Base-by-base conservation (phyloP, 2,797 vertebrate genomes). In the Borostomias antarcticus region DNA sequence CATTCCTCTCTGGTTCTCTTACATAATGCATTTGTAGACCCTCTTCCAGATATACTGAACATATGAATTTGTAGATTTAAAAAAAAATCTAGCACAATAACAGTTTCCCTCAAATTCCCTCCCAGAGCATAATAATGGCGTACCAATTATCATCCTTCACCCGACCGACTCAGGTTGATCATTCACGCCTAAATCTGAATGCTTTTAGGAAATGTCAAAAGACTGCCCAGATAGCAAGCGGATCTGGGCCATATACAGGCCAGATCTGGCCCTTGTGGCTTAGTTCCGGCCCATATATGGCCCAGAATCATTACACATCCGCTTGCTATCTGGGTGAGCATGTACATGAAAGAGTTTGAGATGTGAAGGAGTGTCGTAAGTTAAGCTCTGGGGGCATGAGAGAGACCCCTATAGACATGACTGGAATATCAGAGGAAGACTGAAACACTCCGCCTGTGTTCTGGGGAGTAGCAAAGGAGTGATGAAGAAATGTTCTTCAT, bases 381-480 rank as follows among this genome's bases (percentile, higher is more conserved):
- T 81, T 81, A 75, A 79, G 81, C 86, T 86, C 76, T 67, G 26
- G 79, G 79, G 82, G 75, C 80, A 74, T 58, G 79, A 64, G 68
- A 79, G 69, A 83, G 75, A 80, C 83, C 86, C 53, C 81, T 62
- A 73, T 75, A 86, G 86, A 86, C 85, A 84, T 76, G 80, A 78
- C 83, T 77, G 63, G 82, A 85, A 87, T 87, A 85, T 88, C 86
- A 83, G 78, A 86, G 82, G 84, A 82, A 84, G 81, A 87, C 82
- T 86, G 84, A 89, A 88, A 84, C 77, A 69, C 82, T 79, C 81
- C 78, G 82, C 73, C 7, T 81, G 73, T 78, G 76, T 74, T 87
- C 83, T 70, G 68, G 75, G 73, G 74, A 71, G 68, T 17, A n/a
- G 78, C 73, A 62, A 59, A 82, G 64, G 78, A 79, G 65, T 76